These are phyloP conservation scores for Ochropacha duplaris DNA, from an alignment of 2,888 invertebrate genomes.

Conservation along the genomic window DNA sequence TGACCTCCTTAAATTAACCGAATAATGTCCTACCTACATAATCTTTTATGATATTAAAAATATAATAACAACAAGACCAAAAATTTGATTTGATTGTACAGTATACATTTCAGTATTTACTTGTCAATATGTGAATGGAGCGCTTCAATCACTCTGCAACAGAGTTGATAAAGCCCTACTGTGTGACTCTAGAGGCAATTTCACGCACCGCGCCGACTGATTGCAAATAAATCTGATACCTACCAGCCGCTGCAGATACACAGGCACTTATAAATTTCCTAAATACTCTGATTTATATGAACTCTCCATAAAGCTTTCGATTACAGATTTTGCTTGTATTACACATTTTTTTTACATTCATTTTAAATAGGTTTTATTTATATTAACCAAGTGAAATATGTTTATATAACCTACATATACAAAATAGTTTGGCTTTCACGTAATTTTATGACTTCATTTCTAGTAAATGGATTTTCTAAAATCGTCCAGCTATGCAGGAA, in stretches of 20 bases:
- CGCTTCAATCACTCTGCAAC: conserved; percentile 33
- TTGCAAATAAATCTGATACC: conserved; percentile 43
- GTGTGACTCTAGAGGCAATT: conserved; percentile 42
- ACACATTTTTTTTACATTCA: too few relatives aligned
- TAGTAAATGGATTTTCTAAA: not conserved
- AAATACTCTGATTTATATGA: conserved; percentile 1
- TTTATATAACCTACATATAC: too few relatives aligned
- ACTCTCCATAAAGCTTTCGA: too few relatives aligned
- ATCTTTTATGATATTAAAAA: too few relatives aligned
- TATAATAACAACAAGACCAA: too few relatives aligned
- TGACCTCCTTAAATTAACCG: too few relatives aligned
- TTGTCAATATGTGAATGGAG: conserved; percentile 20
- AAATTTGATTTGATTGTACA: too few relatives aligned
- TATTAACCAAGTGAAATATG: too few relatives aligned
- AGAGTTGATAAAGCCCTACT: conserved; percentile 45
- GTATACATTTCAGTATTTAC: not conserved
- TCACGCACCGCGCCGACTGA: conserved; percentile 42
- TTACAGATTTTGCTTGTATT: too few relatives aligned
- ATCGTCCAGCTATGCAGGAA: not conserved
- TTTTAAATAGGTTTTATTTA: too few relatives aligned
- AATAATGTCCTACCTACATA: too few relatives aligned
- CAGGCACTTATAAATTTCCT: conserved; percentile 18
- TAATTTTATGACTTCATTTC: not conserved
- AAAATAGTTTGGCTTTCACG: not conserved
- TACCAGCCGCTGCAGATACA: not conserved